These are phyloP conservation scores for Shinisaurus crocodilurus DNA, from an alignment of 2,113 vertebrate species.

Conservation along the genomic window DNA sequence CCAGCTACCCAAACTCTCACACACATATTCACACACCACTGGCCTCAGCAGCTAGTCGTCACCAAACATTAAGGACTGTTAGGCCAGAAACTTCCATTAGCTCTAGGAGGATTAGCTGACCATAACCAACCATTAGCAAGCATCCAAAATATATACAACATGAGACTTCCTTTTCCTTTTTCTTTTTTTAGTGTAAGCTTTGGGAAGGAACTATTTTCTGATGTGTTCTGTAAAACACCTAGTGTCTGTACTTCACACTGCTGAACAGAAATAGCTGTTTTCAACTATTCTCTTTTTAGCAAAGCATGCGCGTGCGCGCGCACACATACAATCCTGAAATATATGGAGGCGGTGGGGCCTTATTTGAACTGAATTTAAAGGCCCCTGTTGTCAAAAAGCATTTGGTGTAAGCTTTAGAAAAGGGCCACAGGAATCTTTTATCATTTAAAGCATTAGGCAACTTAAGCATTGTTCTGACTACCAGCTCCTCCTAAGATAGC, in stretches of 20 bases:
- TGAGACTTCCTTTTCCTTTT: too few species aligned
- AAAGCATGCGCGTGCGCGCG: background rate
- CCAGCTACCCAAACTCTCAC: background rate
- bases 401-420: background rate
- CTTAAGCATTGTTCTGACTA: conserved; percentile 31
- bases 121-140: background rate
- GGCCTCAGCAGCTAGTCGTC: background rate
- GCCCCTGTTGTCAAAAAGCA: conserved; percentile 5
- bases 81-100: background rate
- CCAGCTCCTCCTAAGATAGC: conserved; percentile 9
- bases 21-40: background rate
- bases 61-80: background rate
- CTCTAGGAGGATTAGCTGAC: background rate
- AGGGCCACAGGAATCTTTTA: background rate
- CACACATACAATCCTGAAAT: background rate
- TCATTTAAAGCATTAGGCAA: conserved; percentile 13
- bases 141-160: background rate
- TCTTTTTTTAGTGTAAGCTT: background rate
- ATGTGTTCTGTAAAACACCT: background rate
- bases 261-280: conserved; percentile 6
- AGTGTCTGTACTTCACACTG: background rate
- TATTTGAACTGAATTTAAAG: conserved; percentile 18
- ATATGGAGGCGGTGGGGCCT: background rate
- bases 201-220: background rate
- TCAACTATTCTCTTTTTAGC: background rate